phyloP scores from a whole-genome alignment of 2,113 vertebrate species.

The Xiphophorus maculatus region DNA sequence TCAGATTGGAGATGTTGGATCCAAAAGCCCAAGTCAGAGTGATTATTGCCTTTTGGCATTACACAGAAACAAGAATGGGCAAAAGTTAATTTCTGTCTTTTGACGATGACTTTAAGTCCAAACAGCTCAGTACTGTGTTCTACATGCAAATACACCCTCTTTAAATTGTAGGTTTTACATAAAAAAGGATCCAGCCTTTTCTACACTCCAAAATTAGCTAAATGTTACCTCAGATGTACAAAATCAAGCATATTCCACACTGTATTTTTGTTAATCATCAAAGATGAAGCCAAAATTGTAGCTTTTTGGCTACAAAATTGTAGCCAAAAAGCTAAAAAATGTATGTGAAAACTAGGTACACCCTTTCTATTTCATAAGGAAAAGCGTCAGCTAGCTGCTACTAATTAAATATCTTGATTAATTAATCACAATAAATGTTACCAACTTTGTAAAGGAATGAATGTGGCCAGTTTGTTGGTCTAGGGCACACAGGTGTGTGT shows the following conservation, averaged over 20 bases:
- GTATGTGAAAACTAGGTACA: neutral
- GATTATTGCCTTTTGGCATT: slow-evolving; percentile 1
- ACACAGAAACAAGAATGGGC: neutral
- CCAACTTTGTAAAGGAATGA: neutral
- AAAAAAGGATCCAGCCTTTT: neutral
- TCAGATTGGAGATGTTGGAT: neutral
- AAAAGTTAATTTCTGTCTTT: slow-evolving; percentile 7
- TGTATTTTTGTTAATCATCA: neutral
- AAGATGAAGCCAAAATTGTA: neutral
- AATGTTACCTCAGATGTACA: neutral
- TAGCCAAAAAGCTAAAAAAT: neutral
- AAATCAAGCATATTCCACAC: neutral
- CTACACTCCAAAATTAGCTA: no score
- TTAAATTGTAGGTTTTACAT: neutral
- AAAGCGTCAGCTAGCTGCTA: neutral
- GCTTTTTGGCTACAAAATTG: no score
- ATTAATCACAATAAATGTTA: neutral
- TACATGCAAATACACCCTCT: neutral
- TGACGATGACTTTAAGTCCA: slow-evolving; percentile 13
- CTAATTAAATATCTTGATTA: neutral
- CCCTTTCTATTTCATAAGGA: neutral
- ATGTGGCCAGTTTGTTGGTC: neutral
- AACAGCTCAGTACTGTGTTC: neutral
- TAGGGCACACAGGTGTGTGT: neutral
- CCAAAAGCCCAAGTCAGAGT: neutral